Evolutionary conservation across 2,888 invertebrate genomes (phyloP).

Genomic region (Phoenoteleia sp.): DNA sequence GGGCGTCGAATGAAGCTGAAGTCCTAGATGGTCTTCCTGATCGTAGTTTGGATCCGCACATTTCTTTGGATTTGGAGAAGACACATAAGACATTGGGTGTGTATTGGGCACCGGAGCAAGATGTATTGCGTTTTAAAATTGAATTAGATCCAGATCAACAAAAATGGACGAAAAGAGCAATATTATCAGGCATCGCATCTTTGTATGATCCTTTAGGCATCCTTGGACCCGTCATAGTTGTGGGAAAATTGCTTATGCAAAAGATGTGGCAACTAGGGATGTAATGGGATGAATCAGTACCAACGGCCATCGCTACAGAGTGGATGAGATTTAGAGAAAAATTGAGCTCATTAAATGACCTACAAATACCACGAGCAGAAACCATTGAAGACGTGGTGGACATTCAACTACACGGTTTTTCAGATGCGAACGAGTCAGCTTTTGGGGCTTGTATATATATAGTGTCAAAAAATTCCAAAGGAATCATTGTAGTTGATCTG

Average conservation of each 20-base stretch:
- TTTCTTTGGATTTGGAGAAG: neutral
- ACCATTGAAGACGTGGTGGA: neutral
- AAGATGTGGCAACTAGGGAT: conserved; percentile 2
- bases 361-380: neutral
- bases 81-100: conserved; percentile 3
- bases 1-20: conserved; percentile 1
- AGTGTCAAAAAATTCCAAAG: neutral
- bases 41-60: neutral
- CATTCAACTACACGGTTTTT: conserved; percentile 70
- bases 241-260: conserved; percentile 21
- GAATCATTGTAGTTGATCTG: neutral
- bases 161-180: neutral
- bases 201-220: conserved; percentile 25
- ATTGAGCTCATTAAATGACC: neutral
- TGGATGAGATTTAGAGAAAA: neutral
- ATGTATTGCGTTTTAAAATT: neutral
- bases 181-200: neutral
- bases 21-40: neutral
- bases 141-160: too few relatives aligned
- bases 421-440: conserved; percentile 72
- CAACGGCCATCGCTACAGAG: neutral
- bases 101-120: neutral
- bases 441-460: conserved; percentile 76
- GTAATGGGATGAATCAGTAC: conserved; percentile 30
- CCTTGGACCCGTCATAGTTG: neutral